Evolutionary conservation across 2,888 invertebrate species (phyloP).

Genomic region (Drosophila testacea): DNA sequence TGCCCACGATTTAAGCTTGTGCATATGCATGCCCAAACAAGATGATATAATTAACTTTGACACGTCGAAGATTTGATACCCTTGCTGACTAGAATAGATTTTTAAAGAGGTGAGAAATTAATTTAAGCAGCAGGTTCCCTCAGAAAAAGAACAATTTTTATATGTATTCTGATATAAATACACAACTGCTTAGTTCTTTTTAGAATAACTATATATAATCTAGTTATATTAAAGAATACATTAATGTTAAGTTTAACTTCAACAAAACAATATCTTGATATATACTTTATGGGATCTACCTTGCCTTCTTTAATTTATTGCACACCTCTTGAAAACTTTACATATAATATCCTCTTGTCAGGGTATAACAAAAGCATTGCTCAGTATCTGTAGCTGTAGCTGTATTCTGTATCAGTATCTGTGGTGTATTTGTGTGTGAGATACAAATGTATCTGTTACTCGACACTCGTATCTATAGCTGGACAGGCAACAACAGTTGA

Average conservation of each 20-base stretch:
- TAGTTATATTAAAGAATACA: too few species aligned
- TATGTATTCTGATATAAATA: too few species aligned
- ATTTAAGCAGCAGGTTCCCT: too few species aligned
- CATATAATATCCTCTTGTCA: not conserved
- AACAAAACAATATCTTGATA: too few species aligned
- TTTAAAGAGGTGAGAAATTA: not conserved
- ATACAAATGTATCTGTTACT: conserved; percentile 67
- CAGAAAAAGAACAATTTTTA: too few species aligned
- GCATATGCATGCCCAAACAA: conserved; percentile 24
- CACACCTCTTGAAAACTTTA: not conserved
- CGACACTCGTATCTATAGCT: conserved; percentile 38
- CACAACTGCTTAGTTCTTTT: too few species aligned
- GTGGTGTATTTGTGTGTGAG: conserved; percentile 32
- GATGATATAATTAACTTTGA: not conserved
- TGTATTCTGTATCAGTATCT: conserved; percentile 17
- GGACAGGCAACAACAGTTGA: conserved; percentile 4
- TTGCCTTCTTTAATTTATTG: too few species aligned
- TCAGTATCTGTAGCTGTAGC: conserved; percentile 19
- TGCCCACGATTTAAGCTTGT: not conserved
- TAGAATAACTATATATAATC: too few species aligned
- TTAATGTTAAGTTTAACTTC: too few species aligned
- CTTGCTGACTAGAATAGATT: not conserved
- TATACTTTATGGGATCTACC: too few species aligned
- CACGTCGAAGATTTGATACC: not conserved
- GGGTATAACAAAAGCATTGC: conserved; percentile 26